phyloP scores from a whole-genome alignment of 2,888 invertebrate species.

The Himalopsyche tibetana region DNA sequence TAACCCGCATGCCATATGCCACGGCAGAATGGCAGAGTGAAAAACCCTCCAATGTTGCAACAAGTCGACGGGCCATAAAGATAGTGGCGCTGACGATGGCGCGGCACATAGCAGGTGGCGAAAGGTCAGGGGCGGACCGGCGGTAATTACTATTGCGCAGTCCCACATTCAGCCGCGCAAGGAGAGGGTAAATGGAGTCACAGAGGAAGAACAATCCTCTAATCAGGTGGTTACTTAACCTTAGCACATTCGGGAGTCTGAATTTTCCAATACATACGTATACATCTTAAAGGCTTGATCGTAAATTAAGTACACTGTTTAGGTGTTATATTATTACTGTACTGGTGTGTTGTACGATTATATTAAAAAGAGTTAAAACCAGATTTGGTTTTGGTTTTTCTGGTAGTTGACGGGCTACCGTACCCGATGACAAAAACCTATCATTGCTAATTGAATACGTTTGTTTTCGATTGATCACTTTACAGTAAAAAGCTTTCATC shows the following conservation, averaged over 20 bases:
- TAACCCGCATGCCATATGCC: slow-evolving; percentile 3
- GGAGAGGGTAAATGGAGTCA: background rate
- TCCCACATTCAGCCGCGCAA: background rate
- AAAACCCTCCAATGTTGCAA: background rate
- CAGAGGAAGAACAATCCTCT: background rate
- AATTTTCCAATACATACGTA: too few relatives aligned
- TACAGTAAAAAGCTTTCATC: too few relatives aligned
- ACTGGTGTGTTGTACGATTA: too few relatives aligned
- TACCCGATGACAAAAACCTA: too few relatives aligned
- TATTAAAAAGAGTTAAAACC: too few relatives aligned
- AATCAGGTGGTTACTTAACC: background rate
- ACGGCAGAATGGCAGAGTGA: slow-evolving; percentile 1
- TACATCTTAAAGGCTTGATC: too few relatives aligned
- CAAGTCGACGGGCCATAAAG: background rate
- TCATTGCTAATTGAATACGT: too few relatives aligned
- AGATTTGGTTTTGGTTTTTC: too few relatives aligned
- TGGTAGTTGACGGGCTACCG: too few relatives aligned
- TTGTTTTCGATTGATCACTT: too few relatives aligned
- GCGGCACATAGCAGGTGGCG: background rate
- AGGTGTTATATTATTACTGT: too few relatives aligned
- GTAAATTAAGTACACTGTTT: too few relatives aligned
- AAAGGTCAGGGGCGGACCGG: slow-evolving; percentile 35
- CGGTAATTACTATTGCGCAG: background rate
- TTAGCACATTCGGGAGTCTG: background rate
- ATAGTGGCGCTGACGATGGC: background rate